Base-by-base conservation (phyloP, 2,797 vertebrate genomes). In the Danio choprae region DNA sequence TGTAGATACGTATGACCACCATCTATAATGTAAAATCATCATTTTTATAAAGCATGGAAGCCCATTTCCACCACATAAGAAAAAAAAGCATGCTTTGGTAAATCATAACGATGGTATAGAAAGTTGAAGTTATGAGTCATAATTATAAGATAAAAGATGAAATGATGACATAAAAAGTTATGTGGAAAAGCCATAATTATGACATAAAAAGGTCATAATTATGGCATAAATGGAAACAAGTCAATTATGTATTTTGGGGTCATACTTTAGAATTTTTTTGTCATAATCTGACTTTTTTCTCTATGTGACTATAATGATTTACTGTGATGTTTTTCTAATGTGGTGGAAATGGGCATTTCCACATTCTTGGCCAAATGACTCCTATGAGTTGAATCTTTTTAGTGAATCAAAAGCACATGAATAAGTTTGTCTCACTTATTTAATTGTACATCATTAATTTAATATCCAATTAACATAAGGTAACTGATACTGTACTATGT, bases 1-100 rank as follows among this genome's bases (percentile, higher is more conserved):
- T 11, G 8, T 50, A 40, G 15, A 40, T 69, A 58, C 15, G 38
- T 38, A 22, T 36, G 16, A 29, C 41, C 22, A 20, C n/a, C 36
- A n/a, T 43, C 46, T 71, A 20, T 38, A 48, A 41, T 38, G 55
- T 8, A n/a, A 70, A 43, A 50, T 62, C 9, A 59, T 58, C 12
- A 69, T 29, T 59, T 59, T 51, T 51, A 38, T 2, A 69, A 16
- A 11, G 72, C 6, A 74, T 22, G 51, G 11, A 71, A 43, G 38
- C 38, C 5, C 4, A 41, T 73, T 15, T 72, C 18, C 22, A 41
- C 18, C 53, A 72, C 18, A 22, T n/a, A 22, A 53, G 6, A 22
- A 44, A 58, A 56, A 15, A 12, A 22, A 59, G 29, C 29, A 29
- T 29, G 29, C 29, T 29, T 29, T 29, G 29, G 29, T 3, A 29